Evolutionary conservation across 2,888 invertebrate species (phyloP).

Genomic region (Rugalucina vietnamica): DNA sequence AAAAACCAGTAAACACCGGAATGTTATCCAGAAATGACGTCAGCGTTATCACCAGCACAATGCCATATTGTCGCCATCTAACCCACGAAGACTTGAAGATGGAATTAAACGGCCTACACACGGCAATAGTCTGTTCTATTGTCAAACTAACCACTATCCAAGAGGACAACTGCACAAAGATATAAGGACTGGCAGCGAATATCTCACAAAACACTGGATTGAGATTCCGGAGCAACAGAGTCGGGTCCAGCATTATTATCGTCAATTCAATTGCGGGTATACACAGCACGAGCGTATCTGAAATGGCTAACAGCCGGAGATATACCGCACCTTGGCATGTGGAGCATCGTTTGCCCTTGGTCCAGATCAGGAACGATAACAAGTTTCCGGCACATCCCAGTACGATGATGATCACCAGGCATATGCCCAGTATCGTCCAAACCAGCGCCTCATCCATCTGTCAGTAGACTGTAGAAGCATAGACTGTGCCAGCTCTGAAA

Average conservation of each 20-base stretch:
- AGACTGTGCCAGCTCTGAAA: too few species aligned
- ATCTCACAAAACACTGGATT: not conserved
- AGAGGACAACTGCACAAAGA: not conserved
- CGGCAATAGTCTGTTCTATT: not conserved
- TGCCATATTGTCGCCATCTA: not conserved
- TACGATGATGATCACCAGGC: not conserved
- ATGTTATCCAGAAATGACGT: not conserved
- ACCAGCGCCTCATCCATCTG: not conserved
- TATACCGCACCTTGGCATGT: not conserved
- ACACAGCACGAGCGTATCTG: not conserved
- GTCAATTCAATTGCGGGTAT: not conserved
- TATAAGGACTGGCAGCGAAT: not conserved
- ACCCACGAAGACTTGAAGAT: not conserved
- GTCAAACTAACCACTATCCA: not conserved
- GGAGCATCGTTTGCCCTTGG: not conserved
- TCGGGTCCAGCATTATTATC: not conserved
- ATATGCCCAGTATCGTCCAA: not conserved
- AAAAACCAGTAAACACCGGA: not conserved
- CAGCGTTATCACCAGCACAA: not conserved
- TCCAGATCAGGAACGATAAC: not conserved
- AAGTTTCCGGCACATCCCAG: not conserved
- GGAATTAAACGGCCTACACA: not conserved
- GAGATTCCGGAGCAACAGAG: not conserved
- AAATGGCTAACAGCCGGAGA: not conserved
- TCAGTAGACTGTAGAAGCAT: too few species aligned